Percentiles rank a stretch among this genome's conserved stretches.
Conservation (phyloP, 2,888 invertebrate species). For the Acrobasis suavella region DNA sequence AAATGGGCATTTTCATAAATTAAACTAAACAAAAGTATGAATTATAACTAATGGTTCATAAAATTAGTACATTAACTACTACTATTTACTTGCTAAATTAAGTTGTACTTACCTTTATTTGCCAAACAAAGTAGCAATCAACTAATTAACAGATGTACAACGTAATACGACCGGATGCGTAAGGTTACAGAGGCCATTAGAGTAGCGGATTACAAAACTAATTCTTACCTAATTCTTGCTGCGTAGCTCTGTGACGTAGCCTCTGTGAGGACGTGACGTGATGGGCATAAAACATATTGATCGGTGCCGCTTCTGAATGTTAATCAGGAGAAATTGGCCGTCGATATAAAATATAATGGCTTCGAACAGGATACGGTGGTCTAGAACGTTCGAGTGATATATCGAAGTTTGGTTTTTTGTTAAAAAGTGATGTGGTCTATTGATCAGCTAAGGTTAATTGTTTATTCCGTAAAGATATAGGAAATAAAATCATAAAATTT, state of each 20-base stretch:
- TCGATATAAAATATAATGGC: slow-evolving; percentile 50
- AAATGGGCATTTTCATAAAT: too few relatives aligned
- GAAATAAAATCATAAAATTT: not conserved
- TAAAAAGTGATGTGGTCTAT: not conserved
- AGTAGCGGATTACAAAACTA: slow-evolving; percentile 38
- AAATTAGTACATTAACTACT: too few relatives aligned
- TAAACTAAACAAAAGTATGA: too few relatives aligned
- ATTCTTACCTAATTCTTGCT: slow-evolving; percentile 48
- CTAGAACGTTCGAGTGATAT: slow-evolving; percentile 42
- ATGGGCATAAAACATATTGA: slow-evolving; percentile 46
- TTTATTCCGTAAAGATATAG: not conserved
- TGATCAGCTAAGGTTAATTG: not conserved
- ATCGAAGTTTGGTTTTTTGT: not conserved
- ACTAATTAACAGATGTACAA: slow-evolving; percentile 27
- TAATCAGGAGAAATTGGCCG: slow-evolving; percentile 68
- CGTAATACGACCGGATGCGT: slow-evolving; percentile 34
- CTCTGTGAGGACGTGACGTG: slow-evolving; percentile 47
- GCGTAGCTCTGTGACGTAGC: slow-evolving; percentile 43
- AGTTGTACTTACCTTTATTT: slow-evolving; percentile 9
- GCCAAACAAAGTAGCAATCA: slow-evolving; percentile 20
- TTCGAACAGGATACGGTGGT: slow-evolving; percentile 58
- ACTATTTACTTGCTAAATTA: not conserved
- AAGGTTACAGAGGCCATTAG: slow-evolving; percentile 31
- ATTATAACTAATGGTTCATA: too few relatives aligned
- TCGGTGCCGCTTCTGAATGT: slow-evolving; percentile 51